phyloP scores from a whole-genome alignment of 2,888 invertebrate species.

The Nysson spinosus region DNA sequence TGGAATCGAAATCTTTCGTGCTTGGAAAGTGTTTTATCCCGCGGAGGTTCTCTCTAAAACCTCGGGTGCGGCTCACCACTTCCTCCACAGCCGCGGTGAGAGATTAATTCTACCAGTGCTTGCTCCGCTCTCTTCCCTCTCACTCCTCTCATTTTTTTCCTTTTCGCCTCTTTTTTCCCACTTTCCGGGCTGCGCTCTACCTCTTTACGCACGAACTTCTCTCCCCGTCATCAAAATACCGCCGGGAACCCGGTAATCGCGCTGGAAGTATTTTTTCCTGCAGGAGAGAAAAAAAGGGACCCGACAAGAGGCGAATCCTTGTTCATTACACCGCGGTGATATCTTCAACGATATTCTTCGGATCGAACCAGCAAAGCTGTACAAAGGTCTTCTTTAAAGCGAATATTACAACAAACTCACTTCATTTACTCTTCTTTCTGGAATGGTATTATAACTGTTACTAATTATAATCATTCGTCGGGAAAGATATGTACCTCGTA shows the following conservation, averaged over 20 bases:
- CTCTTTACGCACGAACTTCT: background rate
- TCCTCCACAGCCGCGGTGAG: conserved; percentile 45
- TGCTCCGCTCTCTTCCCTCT: conserved; percentile 16
- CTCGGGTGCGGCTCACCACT: conserved; percentile 34
- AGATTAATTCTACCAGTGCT: conserved; percentile 48
- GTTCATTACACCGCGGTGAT: conserved; percentile 52
- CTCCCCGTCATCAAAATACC: conserved; percentile 22
- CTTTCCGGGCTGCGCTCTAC: background rate
- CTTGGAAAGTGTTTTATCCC: conserved; percentile 42
- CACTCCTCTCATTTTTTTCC: background rate
- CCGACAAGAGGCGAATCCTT: conserved; percentile 41
- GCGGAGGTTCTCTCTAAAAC: conserved; percentile 30
- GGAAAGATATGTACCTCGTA: no score
- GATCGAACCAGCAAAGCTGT: conserved; percentile 15
- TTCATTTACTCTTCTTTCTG: no score
- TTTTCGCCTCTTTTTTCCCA: background rate
- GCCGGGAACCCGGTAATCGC: conserved; percentile 24
- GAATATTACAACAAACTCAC: no score
- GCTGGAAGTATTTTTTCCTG: conserved; percentile 30
- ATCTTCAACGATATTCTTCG: conserved; percentile 32
- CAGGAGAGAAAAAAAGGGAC: conserved; percentile 20
- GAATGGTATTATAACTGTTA: no score
- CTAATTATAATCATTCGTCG: no score
- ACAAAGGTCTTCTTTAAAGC: no score
- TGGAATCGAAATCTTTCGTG: conserved; percentile 33